Base-by-base conservation (phyloP, 1,140 invertebrate species). In the Ladona fulva region DNA sequence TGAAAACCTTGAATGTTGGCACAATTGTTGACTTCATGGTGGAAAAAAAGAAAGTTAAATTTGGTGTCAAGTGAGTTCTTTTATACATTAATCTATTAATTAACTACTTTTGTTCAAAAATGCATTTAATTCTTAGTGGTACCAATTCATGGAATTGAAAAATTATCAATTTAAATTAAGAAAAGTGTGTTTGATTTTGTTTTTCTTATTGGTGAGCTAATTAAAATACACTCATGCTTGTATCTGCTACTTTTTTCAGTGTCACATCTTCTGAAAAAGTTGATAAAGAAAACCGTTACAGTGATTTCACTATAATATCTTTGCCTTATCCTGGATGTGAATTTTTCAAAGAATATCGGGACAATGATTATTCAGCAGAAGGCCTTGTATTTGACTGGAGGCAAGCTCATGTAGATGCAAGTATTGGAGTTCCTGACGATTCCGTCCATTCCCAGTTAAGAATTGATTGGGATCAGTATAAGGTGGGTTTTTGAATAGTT, bases 181-280 rank as follows among this genome's bases (percentile, higher is more conserved):
- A n/a, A 37, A 76, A 76, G 75, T 5, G 14, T 24, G 1, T 14
- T 76, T 37, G 3, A 52, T 25, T 74, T 5, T 14, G 66, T 42
- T 76, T 14, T 24, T 37, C n/a, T 78, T 25, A 74, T 29, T 59
- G n/a, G 12, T 74, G 19, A n/a, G 44, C 5, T 76, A 25, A 76
- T 74, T 75, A 19, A 59, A 25, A 5, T 37, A 37, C 29, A 5
- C 16, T 66, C 52, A 19, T 12, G n/a, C 12, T 66, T 12, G 81
- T 82, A 80, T 76, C 85, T 86, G 8, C 29, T 5, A 37, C 29
- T 37, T 37, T n/a, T n/a, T n/a, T 29, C 82, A 94, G 92, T 83
- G 90, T 93, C n/a, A 93, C 93, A 24, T 95, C 94, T 11, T 95
- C 94, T 75, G 94, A 95, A 83, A 95, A 95, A 84, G 92, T 94